phyloP scores from a whole-genome alignment of 2,113 vertebrate genomes.

The Thomomys bottae region DNA sequence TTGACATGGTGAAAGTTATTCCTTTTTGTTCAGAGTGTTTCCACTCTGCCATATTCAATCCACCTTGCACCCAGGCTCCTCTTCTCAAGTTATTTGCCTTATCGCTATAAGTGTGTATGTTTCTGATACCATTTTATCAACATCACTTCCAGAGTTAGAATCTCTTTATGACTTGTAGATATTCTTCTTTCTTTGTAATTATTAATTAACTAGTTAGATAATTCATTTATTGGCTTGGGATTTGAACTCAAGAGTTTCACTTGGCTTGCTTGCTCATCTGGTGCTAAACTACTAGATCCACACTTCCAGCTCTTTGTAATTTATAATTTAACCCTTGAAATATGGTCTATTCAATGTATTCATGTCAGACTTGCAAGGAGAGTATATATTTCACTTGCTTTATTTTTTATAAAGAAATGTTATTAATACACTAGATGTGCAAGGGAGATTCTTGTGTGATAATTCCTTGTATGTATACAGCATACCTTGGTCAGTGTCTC shows the following conservation, averaged over 20 bases:
- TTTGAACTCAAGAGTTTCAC: no score
- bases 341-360: background rate
- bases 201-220: background rate
- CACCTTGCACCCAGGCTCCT: background rate
- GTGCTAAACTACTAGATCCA: no score
- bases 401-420: background rate
- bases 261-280: no score
- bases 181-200: background rate
- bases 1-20: background rate
- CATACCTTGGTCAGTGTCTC: no score
- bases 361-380: background rate
- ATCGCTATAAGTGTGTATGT: background rate
- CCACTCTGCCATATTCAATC: background rate
- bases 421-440: no score
- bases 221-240: no score
- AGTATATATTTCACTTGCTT: background rate
- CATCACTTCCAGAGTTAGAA: background rate
- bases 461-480: no score
- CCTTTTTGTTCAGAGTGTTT: background rate
- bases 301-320: no score
- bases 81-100: background rate
- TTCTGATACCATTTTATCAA: background rate
- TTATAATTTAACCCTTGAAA: background rate
- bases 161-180: background rate
- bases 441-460: no score